Evolutionary conservation across 2,113 vertebrate species (phyloP).

Genomic region (Mormyrus lacerda): DNA sequence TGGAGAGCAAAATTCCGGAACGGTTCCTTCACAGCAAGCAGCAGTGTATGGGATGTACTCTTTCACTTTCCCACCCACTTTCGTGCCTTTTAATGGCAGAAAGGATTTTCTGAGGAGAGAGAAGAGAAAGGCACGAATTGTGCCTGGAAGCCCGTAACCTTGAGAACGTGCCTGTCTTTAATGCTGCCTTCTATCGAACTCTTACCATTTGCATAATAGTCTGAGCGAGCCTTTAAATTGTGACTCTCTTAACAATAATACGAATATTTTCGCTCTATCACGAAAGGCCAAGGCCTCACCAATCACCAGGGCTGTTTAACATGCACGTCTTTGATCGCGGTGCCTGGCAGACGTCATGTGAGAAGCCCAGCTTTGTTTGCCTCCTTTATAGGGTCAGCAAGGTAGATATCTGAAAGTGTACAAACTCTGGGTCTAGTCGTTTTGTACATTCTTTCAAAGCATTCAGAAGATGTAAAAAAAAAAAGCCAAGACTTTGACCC

Average conservation of each 20-base stretch:
- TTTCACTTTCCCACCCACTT: neutral
- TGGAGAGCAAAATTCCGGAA: neutral
- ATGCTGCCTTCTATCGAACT: neutral
- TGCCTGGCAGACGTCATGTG: neutral
- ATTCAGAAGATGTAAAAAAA: neutral
- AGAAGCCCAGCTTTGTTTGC: neutral
- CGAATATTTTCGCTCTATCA: neutral
- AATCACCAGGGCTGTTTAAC: neutral
- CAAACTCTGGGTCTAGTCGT: neutral
- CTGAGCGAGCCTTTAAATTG: neutral
- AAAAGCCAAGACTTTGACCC: neutral
- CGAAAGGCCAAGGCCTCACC: neutral
- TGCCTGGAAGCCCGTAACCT: neutral
- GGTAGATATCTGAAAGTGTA: neutral
- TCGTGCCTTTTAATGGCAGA: neutral
- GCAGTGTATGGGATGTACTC: neutral
- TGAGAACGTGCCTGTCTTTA: constrained; percentile 6
- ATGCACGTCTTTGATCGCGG: neutral
- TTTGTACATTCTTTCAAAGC: neutral
- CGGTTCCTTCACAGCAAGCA: neutral
- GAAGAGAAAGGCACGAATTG: neutral
- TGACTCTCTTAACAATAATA: neutral
- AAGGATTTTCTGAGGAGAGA: neutral
- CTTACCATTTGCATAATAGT: neutral
- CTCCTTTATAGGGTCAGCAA: neutral